phyloP scores from a whole-genome alignment of 1,140 invertebrate genomes.

The Tetraneura akinire region DNA sequence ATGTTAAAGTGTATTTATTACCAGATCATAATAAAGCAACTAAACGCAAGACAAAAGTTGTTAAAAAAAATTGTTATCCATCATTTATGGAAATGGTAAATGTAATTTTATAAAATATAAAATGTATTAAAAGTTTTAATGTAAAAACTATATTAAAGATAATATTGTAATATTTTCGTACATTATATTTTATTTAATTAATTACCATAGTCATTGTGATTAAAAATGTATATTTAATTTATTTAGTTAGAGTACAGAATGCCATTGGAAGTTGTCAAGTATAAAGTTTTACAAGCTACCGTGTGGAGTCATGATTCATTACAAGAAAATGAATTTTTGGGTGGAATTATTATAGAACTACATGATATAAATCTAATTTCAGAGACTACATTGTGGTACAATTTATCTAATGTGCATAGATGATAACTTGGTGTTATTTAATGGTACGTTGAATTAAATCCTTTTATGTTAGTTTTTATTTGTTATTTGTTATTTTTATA shows the following conservation, averaged over 20 bases:
- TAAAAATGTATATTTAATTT: conserved; percentile 51
- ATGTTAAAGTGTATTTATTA: conserved; percentile 92
- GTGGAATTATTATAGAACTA: conserved; percentile 80
- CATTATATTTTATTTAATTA: not conserved
- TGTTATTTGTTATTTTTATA: conserved; percentile 24
- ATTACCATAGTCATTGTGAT: not conserved
- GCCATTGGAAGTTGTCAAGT: conserved; percentile 76
- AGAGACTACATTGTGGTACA: conserved; percentile 80
- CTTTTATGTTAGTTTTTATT: no score
- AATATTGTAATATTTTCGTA: no score
- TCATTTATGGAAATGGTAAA: conserved; percentile 96
- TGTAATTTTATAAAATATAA: not conserved
- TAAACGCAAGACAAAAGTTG: conserved; percentile 93
- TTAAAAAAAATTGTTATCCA: conserved; percentile 88
- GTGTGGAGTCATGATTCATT: conserved; percentile 93
- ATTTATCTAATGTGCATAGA: conserved; percentile 64
- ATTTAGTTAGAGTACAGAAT: conserved; percentile 84
- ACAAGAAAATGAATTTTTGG: conserved; percentile 94
- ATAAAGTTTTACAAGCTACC: conserved; percentile 80
- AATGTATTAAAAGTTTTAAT: not conserved
- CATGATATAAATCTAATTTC: conserved; percentile 70
- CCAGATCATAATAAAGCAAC: conserved; percentile 85
- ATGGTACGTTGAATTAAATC: not conserved
- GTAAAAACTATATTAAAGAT: no score
- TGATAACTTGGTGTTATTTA: not conserved